phyloP scores from a whole-genome alignment of 2,888 invertebrate genomes.

The Catocala nupta region DNA sequence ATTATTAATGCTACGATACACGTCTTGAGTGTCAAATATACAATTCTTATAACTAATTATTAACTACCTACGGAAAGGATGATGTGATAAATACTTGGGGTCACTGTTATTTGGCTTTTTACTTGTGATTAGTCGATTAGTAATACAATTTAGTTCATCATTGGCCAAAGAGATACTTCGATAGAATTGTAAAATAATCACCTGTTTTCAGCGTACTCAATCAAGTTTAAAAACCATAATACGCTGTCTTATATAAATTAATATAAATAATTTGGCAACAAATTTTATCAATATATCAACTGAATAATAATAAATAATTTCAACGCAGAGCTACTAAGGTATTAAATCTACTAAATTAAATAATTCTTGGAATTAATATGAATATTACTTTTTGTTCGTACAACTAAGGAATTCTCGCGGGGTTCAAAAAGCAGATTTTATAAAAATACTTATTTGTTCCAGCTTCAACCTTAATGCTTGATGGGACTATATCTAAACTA shows the following conservation, averaged over 20 bases:
- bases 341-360: conserved; percentile 5
- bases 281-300: background rate
- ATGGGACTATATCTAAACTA: conserved; percentile 61
- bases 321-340: background rate
- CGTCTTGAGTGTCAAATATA: conserved; percentile 55
- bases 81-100: background rate
- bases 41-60: conserved; percentile 26
- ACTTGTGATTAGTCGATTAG: conserved; percentile 30
- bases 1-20: conserved; percentile 73
- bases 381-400: conserved; percentile 3
- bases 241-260: background rate
- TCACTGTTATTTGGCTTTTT: conserved; percentile 6
- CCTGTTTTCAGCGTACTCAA: no score
- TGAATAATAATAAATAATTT: no score
- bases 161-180: no score
- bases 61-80: conserved; percentile 12
- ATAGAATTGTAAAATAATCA: no score
- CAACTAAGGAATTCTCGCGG: conserved; percentile 37
- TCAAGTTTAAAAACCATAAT: no score
- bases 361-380: background rate
- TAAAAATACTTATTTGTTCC: conserved; percentile 76
- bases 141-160: background rate
- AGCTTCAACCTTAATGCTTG: conserved; percentile 81
- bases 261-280: background rate
- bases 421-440: conserved; percentile 40